These are phyloP conservation scores for Hypsopygia costalis DNA, from an alignment of 2,888 invertebrate species.

Conservation along the genomic window DNA sequence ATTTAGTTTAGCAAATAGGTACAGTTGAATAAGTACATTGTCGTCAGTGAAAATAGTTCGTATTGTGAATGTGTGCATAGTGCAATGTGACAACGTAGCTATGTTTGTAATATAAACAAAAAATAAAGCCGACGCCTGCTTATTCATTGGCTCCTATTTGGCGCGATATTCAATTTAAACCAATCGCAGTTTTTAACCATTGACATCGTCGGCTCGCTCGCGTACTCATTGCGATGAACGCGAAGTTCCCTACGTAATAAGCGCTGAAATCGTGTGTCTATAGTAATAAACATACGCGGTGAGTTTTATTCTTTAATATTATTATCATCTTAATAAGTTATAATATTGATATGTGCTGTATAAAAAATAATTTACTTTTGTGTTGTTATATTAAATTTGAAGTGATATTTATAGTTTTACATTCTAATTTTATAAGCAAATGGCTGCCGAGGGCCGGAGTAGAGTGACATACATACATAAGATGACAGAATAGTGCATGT, in stretches of 20 bases:
- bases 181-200: constrained; percentile 53
- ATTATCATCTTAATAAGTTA: constrained; percentile 4
- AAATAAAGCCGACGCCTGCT: constrained; percentile 65
- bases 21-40: constrained; percentile 3
- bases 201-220: constrained; percentile 57
- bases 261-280: constrained; percentile 79
- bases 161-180: constrained; percentile 68
- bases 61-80: constrained; percentile 55
- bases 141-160: constrained; percentile 54
- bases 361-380: constrained; percentile 13
- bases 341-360: not conserved
- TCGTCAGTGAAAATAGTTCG: constrained; percentile 42
- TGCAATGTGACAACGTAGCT: constrained; percentile 49
- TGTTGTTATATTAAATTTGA: constrained; percentile 21
- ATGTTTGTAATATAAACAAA: constrained; percentile 71
- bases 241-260: constrained; percentile 78
- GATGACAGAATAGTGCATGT: constrained; percentile 4
- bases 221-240: constrained; percentile 63
- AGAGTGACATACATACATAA: constrained; percentile 48
- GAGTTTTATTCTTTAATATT: constrained; percentile 54
- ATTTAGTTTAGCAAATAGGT: constrained; percentile 21
- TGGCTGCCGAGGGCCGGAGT: constrained; percentile 76
- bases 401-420: constrained; percentile 60
- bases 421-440: constrained; percentile 78
- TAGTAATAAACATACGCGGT: constrained; percentile 66